phyloP scores from a whole-genome alignment of 1,140 invertebrate species.

The Drosophila bipectinata region DNA sequence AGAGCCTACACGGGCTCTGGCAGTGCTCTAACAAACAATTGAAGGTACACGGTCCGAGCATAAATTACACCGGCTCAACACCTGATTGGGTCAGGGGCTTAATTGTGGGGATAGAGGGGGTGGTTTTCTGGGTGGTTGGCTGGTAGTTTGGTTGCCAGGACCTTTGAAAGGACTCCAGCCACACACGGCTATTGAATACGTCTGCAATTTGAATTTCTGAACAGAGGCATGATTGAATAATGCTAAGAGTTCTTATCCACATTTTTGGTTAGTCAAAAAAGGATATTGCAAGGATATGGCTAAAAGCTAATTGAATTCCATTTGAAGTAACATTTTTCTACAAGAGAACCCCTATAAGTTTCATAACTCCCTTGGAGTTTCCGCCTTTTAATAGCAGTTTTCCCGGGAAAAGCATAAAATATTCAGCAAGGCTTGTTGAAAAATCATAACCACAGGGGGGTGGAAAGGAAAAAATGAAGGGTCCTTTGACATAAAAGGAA shows the following conservation, averaged over 20 bases:
- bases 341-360: background rate
- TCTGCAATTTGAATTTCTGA: slow-evolving; percentile 53
- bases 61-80: slow-evolving; percentile 65
- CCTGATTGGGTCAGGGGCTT: slow-evolving; percentile 37
- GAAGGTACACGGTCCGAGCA: slow-evolving; percentile 26
- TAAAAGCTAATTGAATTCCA: slow-evolving; percentile 11
- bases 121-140: background rate
- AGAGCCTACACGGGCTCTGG: slow-evolving; percentile 1
- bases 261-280: too few relatives aligned
- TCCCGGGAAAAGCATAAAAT: slow-evolving; percentile 10
- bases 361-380: slow-evolving; percentile 18
- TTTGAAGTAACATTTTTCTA: too few relatives aligned
- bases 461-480: slow-evolving; percentile 1
- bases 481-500: slow-evolving; percentile 8
- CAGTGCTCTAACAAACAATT: slow-evolving; percentile 46
- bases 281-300: too few relatives aligned
- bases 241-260: slow-evolving; percentile 22
- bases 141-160: slow-evolving; percentile 37
- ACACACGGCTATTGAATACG: slow-evolving; percentile 49
- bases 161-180: slow-evolving; percentile 13
- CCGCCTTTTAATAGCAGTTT: slow-evolving; percentile 6
- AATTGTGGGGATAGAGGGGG: background rate
- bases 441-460: slow-evolving; percentile 10
- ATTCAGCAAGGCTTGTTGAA: slow-evolving; percentile 9
- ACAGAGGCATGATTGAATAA: slow-evolving; percentile 56